Conservation (phyloP, 1,140 invertebrate genomes). For the Scaptomyza hsui region DNA sequence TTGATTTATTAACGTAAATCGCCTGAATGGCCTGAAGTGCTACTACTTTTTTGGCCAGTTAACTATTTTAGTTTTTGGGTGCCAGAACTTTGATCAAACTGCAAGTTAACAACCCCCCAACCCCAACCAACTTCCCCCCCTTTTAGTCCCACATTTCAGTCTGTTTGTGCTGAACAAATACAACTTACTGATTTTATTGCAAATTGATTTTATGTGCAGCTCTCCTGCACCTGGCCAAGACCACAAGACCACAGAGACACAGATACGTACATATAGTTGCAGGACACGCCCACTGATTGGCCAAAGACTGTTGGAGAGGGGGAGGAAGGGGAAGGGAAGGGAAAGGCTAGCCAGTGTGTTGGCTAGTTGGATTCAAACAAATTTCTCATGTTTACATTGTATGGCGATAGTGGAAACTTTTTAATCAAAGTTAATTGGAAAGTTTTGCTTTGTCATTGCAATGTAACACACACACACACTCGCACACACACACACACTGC, state of each 20-base stretch:
- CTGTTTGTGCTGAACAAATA: conserved; percentile 67
- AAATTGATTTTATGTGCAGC: conserved; percentile 80
- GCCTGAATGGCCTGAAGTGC: not conserved
- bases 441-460: conserved; percentile 81
- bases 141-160: not conserved
- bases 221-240: conserved; percentile 28
- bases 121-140: not conserved
- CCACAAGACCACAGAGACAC: conserved; percentile 45
- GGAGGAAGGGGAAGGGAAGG: conserved; percentile 1
- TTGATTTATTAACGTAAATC: conserved; percentile 41
- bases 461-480: conserved; percentile 51
- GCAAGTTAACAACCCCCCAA: not conserved
- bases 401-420: conserved; percentile 80
- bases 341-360: not conserved
- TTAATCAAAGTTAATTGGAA: conserved; percentile 82
- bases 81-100: conserved; percentile 1
- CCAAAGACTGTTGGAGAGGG: not conserved
- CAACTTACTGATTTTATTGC: conserved; percentile 81
- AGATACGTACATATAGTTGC: conserved; percentile 13
- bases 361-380: conserved; percentile 74
- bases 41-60: not conserved
- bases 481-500: conserved; percentile 5
- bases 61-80: conserved; percentile 10
- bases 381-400: conserved; percentile 83
- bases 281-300: conserved; percentile 28